Base-by-base conservation (phyloP, 2,113 vertebrate species). In the Scortum barcoo region DNA sequence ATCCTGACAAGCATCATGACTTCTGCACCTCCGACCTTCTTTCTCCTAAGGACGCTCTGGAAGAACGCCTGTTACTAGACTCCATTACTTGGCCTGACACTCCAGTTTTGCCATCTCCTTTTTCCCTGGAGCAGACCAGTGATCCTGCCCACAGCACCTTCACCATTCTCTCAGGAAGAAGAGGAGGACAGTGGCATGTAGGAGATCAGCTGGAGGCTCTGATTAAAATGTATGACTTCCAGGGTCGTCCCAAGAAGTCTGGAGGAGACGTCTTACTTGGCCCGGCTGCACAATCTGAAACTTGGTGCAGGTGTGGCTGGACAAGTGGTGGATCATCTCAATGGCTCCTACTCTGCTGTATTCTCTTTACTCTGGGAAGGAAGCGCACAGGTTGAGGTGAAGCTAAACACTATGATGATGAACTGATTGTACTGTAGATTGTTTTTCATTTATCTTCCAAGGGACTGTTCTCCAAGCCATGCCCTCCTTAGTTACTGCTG, bases 341-440 rank as follows among this genome's bases (percentile, higher is more conserved):
- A 98, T 6, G 97, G 97, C 16, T 92, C 93, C 84, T 99, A 98
- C 86, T 95, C 95, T 42, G 89, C 96, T 24, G 87, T 96, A 50
- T 98, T 99, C 42, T 94, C 95, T 42, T 92, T 99, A 87, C 95
- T 96, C 68, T 99, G 97, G 98, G 92, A 96, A 4, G 98, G 97
- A 73, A 92, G 69, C 10, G 94, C 96, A 3, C 79, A 87, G 62
- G 96, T 98, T 73, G 95, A 97, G 42, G 88, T 99, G 62, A 96
- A 78, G 0, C 86, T 42, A 0, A 33, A 53, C 7, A 9, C 53
- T 33, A 13, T 36, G 3, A n/a, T n/a, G n/a, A 36, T 36, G 33
- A 36, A 4, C 3, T 36, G 33, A 36, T 36, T 36, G 33, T 36
- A 36, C 33, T 36, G n/a, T n/a, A n/a, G n/a, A n/a, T n/a, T n/a